Base-by-base conservation (phyloP, 2,797 vertebrate genomes). In the Protosalanx chinensis region DNA sequence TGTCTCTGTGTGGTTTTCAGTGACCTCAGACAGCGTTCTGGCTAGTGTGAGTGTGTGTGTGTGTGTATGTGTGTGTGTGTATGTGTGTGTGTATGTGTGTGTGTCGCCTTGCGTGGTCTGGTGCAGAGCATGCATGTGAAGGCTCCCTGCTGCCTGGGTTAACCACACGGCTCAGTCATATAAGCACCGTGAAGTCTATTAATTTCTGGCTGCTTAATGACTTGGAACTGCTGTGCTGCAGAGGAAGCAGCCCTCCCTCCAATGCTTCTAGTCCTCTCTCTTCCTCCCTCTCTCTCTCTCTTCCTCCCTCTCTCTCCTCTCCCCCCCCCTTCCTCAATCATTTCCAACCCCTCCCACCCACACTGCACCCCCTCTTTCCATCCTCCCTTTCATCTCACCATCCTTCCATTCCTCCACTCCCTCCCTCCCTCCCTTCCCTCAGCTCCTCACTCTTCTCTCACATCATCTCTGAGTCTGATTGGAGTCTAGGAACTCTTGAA, bases 191-290 rank as follows among this genome's bases (percentile, higher is more conserved):
- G 84, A 87, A 90, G 89, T 90, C 90, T 91, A 91, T 91, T 91
- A 89, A 92, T 91, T 90, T 91, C 90, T 86, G 81, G 81, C 84
- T 89, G 90, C 88, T 91, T 91, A 91, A 92, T 91, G 91, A 90
- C 88, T 88, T 87, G 89, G 89, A 91, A 90, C 88, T 68, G 81
- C 82, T 32, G 80, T 58, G 82, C 82, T 79, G 87, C 82, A 82
- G 87, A 83, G 35, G 33, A 37, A 7, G 35, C 35, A 37, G 35
- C 35, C 80, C 65, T 84, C 86, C 84, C 86, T 82, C 82, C 82
- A 83, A 78, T 20, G 15, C 53, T 57, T 57, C 78, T 82, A 79
- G 35, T 15, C 16, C 53, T 8, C 35, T 6, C 35, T 37, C 35
- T 37, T 7, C 8, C 35, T 8, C 33, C 10, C 18, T 3, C 12